Base-by-base conservation (phyloP, 2,888 invertebrate species). In the Anarsia innoxiella region DNA sequence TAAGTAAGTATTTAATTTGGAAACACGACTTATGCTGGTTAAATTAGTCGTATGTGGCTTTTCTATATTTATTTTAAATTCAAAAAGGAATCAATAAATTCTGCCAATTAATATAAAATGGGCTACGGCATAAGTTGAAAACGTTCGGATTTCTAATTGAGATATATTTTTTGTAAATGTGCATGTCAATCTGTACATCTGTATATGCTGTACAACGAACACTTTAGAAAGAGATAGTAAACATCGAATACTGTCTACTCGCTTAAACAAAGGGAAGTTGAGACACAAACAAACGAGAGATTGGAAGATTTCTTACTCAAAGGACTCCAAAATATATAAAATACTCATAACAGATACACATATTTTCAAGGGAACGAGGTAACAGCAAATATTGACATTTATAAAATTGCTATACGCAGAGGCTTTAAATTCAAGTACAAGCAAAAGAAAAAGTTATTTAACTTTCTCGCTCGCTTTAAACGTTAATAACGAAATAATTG, bases 241-340 rank as follows among this genome's bases (percentile, higher is more conserved):
- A 70, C 59, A 66, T 58, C 40, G 67, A 57, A 49, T 53, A 62
- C 52, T 55, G 50, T 56, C 64, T 65, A 61, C 58, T 59, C 49
- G 54, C 44, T 49, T 42, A 49, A 48, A 41, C 41, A 51, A 43
- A 53, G 46, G 54, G 52, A 39, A 40, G 29, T 26, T 12, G 51
- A 46, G 51, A 57, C 50, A 56, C 52, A 45, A 46, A 40, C 23
- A 34, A 38, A 39, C 54, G 51, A 45, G 44, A 48, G 42, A 46
- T 42, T 51, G 46, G 45, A 39, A 33, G 23, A 31, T 28, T 31
- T n/a, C n/a, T n/a, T 37, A 41, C 23, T 23, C 27, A 39, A n/a
- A 40, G 30, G 34, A 40, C 39, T 31, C 16, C 35, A 34, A 29
- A 37, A 34, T 39, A 16, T 39, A 34, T 15, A 25, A 16, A 29